Percentiles rank a stretch among this genome's conserved stretches.
Conservation (phyloP, 30 jellyfish, hydroid and myxozoan genomes). For the Turritopsis dohrnii region DNA sequence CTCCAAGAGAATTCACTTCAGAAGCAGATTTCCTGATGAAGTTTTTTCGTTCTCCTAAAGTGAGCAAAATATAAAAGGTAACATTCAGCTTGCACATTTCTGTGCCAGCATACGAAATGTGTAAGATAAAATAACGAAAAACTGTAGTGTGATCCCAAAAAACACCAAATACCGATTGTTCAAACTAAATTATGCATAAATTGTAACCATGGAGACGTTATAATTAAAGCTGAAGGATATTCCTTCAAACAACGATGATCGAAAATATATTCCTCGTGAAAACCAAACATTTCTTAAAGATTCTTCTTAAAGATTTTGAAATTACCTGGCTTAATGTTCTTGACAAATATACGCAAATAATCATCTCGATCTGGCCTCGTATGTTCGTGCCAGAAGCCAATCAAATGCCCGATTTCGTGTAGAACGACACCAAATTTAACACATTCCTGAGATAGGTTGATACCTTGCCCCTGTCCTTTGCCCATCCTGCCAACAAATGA, state of each 20-base stretch:
- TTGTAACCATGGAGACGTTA: no score
- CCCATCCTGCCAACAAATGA: slow-evolving; percentile 94
- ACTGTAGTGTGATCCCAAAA: no score
- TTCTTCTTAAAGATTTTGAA: no score
- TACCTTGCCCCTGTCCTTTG: slow-evolving; percentile 66
- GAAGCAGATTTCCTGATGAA: not conserved
- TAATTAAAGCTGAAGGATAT: no score
- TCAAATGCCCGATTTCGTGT: slow-evolving; percentile 76
- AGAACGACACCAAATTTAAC: slow-evolving; percentile 54
- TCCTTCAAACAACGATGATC: no score
- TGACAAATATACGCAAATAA: slow-evolving; percentile 36
- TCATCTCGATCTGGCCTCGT: slow-evolving; percentile 85
- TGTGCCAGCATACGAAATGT: no score
- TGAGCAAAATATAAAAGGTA: not conserved
- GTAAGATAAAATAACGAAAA: no score
- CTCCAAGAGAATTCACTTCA: slow-evolving; percentile 19
- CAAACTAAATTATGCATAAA: no score
- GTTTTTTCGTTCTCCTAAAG: not conserved
- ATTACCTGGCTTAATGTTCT: slow-evolving; percentile 46
- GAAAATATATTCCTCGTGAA: no score
- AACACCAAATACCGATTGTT: no score
- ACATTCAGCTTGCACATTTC: no score
- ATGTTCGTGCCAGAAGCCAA: slow-evolving; percentile 95
- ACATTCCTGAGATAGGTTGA: slow-evolving; percentile 59
- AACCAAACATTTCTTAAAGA: no score